A percentile compares a stretch with the other conserved stretches of the same genome.
phyloP scores from a whole-genome alignment of 2,888 invertebrate species.

The Acanthacorydalis orientalis region DNA sequence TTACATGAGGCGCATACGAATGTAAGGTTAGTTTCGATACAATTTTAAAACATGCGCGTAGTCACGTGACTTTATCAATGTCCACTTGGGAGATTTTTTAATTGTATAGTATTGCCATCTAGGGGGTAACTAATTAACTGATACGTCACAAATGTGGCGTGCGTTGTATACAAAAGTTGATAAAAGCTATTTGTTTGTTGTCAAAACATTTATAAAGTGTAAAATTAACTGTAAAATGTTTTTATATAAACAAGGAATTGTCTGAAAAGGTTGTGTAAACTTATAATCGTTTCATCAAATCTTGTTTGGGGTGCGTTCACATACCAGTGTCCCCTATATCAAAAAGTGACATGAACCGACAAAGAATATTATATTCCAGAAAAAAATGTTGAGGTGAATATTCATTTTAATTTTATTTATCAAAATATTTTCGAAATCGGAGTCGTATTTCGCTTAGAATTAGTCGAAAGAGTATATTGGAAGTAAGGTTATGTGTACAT shows the following conservation, averaged over 20 bases:
- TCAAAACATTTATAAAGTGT: conserved; percentile 2
- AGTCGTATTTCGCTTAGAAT: too few relatives aligned
- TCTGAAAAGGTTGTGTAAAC: not conserved
- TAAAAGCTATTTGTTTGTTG: conserved; percentile 2
- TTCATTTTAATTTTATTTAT: not conserved
- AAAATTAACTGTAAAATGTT: not conserved
- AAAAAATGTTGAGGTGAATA: conserved; percentile 5
- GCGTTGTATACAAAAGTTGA: conserved; percentile 6
- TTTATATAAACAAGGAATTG: not conserved
- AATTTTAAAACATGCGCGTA: not conserved
- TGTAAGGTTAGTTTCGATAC: too few relatives aligned
- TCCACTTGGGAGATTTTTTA: not conserved
- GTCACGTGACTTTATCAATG: not conserved
- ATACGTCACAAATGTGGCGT: conserved; percentile 7
- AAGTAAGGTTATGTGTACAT: too few relatives aligned
- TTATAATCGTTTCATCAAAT: not conserved
- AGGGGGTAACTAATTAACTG: not conserved
- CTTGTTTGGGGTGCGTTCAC: not conserved
- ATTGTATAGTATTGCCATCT: conserved; percentile 2
- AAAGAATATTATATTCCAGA: conserved; percentile 1
- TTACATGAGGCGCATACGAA: too few relatives aligned
- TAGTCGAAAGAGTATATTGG: too few relatives aligned
- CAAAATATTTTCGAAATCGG: too few relatives aligned
- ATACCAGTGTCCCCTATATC: not conserved
- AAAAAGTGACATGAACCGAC: conserved; percentile 6